Percentiles rank a stretch among this genome's conserved stretches.
Evolutionary conservation across 2,888 invertebrate species (phyloP).

Genomic region (Calameuta pallipes): DNA sequence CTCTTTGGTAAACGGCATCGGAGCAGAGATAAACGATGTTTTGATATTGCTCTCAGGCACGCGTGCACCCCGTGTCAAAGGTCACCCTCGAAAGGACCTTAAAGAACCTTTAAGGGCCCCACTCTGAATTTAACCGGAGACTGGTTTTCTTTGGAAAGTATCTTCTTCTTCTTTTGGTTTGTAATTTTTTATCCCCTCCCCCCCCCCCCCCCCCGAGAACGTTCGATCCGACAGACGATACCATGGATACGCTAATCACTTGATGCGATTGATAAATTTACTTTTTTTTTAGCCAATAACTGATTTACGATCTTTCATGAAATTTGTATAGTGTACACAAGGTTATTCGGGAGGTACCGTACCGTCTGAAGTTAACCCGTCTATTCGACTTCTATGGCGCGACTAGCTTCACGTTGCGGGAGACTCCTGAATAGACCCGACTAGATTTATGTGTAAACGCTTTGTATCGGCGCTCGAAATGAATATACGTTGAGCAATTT

Average conservation of each 20-base stretch:
- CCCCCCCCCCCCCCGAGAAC: too few species aligned
- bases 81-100: not conserved
- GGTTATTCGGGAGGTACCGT: not conserved
- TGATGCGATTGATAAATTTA: too few species aligned
- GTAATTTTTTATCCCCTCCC: too few species aligned
- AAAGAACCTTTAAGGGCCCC: not conserved
- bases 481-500: not conserved
- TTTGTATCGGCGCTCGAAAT: not conserved
- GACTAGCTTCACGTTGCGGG: not conserved
- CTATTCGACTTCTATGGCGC: not conserved
- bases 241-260: too few species aligned
- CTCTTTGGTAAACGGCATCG: not conserved
- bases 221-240: too few species aligned
- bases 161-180: not conserved
- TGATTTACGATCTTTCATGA: not conserved
- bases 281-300: not conserved
- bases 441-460: not conserved
- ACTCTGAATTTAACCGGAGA: not conserved
- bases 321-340: not conserved
- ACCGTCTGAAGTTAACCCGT: not conserved
- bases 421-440: not conserved
- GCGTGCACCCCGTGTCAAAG: not conserved
- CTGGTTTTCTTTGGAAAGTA: not conserved
- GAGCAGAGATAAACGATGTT: conserved; percentile 7
- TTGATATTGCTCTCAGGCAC: conserved; percentile 1